Evolutionary conservation across 2,888 invertebrate species (phyloP).

Genomic region (Nemurella pictetii): DNA sequence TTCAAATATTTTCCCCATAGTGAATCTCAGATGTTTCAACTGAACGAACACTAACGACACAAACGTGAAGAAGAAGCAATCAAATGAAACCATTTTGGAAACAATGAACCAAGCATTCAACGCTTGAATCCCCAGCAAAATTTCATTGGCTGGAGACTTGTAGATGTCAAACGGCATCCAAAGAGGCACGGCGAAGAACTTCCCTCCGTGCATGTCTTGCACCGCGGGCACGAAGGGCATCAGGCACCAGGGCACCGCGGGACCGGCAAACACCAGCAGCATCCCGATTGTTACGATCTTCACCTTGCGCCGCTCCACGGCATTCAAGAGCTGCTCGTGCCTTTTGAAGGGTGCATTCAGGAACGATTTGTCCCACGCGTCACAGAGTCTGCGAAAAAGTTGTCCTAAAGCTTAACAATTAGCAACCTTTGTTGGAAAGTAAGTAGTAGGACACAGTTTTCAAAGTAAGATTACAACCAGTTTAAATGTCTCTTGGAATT

Average conservation of each 20-base stretch:
- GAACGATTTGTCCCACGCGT: background rate
- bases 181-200: background rate
- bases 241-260: background rate
- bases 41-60: too few relatives aligned
- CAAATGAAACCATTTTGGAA: background rate
- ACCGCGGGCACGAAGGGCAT: background rate
- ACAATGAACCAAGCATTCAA: background rate
- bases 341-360: background rate
- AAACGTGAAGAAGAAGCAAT: background rate
- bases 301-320: background rate
- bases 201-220: background rate
- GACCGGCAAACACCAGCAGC: background rate
- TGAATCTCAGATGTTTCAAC: too few relatives aligned
- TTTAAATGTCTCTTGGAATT: too few relatives aligned
- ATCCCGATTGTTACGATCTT: background rate
- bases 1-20: background rate
- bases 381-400: background rate
- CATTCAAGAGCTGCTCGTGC: background rate
- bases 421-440: too few relatives aligned
- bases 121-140: background rate
- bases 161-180: background rate
- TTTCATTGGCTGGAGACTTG: constrained; percentile 11
- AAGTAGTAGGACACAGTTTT: too few relatives aligned
- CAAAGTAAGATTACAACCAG: too few relatives aligned
- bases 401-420: too few relatives aligned